A percentile compares a stretch with the other conserved stretches of the same genome.
These are phyloP conservation scores for Philereme transversata DNA, from an alignment of 2,888 invertebrate species.

Conservation along the genomic window DNA sequence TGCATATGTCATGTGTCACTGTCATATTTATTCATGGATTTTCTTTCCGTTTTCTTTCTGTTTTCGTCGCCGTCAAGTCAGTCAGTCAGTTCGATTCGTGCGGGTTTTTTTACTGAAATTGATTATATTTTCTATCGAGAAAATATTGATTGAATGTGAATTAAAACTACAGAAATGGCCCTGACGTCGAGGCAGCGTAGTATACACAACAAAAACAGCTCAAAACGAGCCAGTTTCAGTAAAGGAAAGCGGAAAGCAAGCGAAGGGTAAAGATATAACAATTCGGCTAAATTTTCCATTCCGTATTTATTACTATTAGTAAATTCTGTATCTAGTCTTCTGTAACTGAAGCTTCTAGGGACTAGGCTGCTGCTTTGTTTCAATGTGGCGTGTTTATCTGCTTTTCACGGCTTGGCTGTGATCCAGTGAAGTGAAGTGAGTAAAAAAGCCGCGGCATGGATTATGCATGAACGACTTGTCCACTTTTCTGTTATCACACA, in stretches of 20 bases:
- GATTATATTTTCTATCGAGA: no score
- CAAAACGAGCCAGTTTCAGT: conserved; percentile 70
- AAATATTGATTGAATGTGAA: no score
- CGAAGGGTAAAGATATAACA: conserved; percentile 60
- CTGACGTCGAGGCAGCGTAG: conserved; percentile 74
- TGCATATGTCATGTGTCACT: no score
- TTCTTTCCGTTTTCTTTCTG: no score
- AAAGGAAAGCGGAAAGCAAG: conserved; percentile 70
- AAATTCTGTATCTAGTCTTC: conserved; percentile 3
- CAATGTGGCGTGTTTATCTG: conserved; percentile 8
- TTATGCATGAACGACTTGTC: background rate
- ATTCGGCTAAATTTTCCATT: conserved; percentile 18
- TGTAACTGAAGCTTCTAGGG: conserved; percentile 2
- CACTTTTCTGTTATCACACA: no score
- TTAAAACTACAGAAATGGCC: conserved; percentile 55
- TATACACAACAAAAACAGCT: conserved; percentile 74
- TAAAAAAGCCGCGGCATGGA: conserved; percentile 8
- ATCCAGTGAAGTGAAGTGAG: conserved; percentile 8
- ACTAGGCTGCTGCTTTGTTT: conserved; percentile 9
- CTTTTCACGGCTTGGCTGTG: conserved; percentile 18
- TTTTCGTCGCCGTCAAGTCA: no score
- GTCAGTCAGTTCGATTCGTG: no score
- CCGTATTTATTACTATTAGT: conserved; percentile 13
- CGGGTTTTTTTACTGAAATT: no score
- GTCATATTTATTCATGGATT: no score